Conservation (phyloP, 1,140 invertebrate species). For the Trichonephila clavipes region DNA sequence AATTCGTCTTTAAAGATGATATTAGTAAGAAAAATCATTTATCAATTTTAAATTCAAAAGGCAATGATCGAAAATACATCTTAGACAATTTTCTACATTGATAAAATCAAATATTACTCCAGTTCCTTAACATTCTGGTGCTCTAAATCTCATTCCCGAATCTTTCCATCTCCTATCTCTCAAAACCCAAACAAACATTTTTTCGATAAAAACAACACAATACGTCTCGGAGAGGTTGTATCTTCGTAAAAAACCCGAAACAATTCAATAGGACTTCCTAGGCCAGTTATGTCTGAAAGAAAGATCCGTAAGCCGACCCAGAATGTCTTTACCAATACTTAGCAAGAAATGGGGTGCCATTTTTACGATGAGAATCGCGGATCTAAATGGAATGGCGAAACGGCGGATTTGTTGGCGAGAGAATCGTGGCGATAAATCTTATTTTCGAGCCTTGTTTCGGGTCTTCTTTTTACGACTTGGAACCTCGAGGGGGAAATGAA, state of each 20-base stretch:
- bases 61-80: too few relatives aligned
- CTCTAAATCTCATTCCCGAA: not conserved
- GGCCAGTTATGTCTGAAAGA: constrained; percentile 35
- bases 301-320: constrained; percentile 29
- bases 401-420: constrained; percentile 69
- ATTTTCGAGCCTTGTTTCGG: constrained; percentile 52
- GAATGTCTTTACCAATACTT: constrained; percentile 72
- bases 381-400: constrained; percentile 58
- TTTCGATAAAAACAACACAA: not conserved
- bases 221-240: not conserved
- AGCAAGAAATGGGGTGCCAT: constrained; percentile 61
- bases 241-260: constrained; percentile 35
- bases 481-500: constrained; percentile 45
- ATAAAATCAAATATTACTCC: not conserved
- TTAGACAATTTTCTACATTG: too few relatives aligned
- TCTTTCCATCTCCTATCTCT: not conserved
- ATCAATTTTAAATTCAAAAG: too few relatives aligned
- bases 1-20: too few relatives aligned
- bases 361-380: constrained; percentile 54
- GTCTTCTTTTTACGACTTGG: constrained; percentile 58
- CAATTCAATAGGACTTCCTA: constrained; percentile 48
- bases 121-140: not conserved
- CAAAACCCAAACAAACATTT: not conserved
- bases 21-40: too few relatives aligned
- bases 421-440: constrained; percentile 70